phyloP scores from a whole-genome alignment of 1,140 invertebrate species.

The Ooceraea biroi region DNA sequence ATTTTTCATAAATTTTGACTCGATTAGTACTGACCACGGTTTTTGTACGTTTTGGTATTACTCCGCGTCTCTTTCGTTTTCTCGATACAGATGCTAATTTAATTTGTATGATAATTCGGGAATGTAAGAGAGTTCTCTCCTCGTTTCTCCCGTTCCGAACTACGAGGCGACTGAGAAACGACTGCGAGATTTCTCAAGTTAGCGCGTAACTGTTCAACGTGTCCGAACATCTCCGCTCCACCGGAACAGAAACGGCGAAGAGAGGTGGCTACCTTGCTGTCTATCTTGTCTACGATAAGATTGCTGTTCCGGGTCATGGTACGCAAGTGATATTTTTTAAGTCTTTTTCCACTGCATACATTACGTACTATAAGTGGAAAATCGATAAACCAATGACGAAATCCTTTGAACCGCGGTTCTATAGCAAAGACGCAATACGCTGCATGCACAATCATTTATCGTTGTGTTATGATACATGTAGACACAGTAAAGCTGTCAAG shows the following conservation, averaged over 20 bases:
- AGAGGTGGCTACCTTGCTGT: slow-evolving; percentile 23
- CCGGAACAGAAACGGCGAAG: slow-evolving; percentile 3
- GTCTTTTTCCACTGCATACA: neutral
- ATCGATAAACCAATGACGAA: slow-evolving; percentile 7
- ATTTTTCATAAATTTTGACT: too few species aligned
- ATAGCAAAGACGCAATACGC: neutral
- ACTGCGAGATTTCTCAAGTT: slow-evolving; percentile 60
- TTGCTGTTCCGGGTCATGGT: slow-evolving; percentile 19
- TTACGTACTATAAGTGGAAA: neutral
- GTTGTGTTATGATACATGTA: neutral
- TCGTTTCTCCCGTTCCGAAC: slow-evolving; percentile 21
- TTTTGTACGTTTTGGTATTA: neutral
- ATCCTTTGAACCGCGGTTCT: neutral
- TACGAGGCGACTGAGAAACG: slow-evolving; percentile 41
- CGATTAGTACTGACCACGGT: neutral
- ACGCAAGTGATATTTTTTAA: neutral
- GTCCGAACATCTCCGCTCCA: slow-evolving; percentile 47
- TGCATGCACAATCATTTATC: neutral
- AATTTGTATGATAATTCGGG: slow-evolving; percentile 8
- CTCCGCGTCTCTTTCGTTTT: neutral
- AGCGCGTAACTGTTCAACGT: slow-evolving; percentile 43
- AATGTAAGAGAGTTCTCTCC: neutral
- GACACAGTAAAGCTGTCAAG: too few species aligned
- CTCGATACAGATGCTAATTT: neutral
- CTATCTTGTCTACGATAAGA: slow-evolving; percentile 26